Evolutionary conservation across 2,113 vertebrate species (phyloP).

Genomic region (Origma solitaria): DNA sequence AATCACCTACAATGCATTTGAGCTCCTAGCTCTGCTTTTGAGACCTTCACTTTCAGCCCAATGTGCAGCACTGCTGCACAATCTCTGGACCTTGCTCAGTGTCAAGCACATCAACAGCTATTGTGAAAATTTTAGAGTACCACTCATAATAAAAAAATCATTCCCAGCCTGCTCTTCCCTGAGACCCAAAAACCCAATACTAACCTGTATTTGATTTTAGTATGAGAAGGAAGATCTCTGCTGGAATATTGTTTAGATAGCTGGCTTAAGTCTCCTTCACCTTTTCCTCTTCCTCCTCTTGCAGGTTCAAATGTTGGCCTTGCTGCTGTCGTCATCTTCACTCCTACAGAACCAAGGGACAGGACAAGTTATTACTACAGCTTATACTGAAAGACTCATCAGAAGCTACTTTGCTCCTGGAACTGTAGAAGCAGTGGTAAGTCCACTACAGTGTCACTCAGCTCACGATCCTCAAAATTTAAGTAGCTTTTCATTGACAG

Average conservation of each 20-base stretch:
- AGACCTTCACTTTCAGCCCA: not conserved
- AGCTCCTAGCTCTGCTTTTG: not conserved
- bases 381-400: not conserved
- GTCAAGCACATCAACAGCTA: not conserved
- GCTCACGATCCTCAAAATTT: not conserved
- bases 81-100: not conserved
- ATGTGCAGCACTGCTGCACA: not conserved
- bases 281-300: constrained; percentile 94
- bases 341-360: not conserved
- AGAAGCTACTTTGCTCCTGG: not conserved
- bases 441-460: not conserved
- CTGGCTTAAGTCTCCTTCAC: constrained; percentile 94
- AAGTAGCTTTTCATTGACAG: not conserved
- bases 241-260: constrained; percentile 97
- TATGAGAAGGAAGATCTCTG: constrained; percentile 94
- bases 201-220: constrained; percentile 97
- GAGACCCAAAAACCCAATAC: not conserved
- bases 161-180: not conserved
- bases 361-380: not conserved
- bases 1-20: not conserved
- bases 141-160: not conserved
- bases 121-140: not conserved
- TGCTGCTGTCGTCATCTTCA: constrained; percentile 94
- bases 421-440: not conserved
- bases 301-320: constrained; percentile 97